These are phyloP conservation scores for Typhlomys cinereus DNA, from an alignment of 2,113 vertebrate species.

Conservation along the genomic window DNA sequence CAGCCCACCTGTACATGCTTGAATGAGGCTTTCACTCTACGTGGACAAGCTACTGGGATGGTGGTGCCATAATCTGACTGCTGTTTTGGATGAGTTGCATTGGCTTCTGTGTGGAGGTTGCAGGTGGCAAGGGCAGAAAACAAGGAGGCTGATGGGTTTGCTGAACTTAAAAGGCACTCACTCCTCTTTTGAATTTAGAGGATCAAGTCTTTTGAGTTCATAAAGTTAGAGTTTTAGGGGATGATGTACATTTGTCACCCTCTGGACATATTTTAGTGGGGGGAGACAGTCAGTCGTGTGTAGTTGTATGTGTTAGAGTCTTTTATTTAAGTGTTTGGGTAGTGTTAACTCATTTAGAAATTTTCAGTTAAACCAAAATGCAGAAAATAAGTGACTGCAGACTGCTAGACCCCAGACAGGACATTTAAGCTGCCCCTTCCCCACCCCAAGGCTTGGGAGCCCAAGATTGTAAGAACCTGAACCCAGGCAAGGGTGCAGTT, in stretches of 20 bases:
- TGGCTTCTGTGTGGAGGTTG: background rate
- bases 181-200: background rate
- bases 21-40: background rate
- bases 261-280: background rate
- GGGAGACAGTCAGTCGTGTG: background rate
- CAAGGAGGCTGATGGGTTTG: background rate
- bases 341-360: constrained; percentile 29
- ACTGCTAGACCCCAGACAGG: too few species aligned
- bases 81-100: background rate
- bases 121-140: background rate
- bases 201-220: constrained; percentile 25
- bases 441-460: too few species aligned
- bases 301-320: background rate
- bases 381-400: too few species aligned
- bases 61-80: background rate
- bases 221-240: background rate
- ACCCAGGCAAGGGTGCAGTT: too few species aligned
- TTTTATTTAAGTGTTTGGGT: constrained; percentile 15
- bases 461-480: too few species aligned
- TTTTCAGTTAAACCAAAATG: too few species aligned
- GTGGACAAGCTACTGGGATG: background rate
- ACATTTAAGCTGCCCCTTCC: too few species aligned
- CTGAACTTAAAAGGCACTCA: background rate
- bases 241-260: background rate
- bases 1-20: background rate